Percentiles rank a stretch among this genome's conserved stretches.
These are phyloP conservation scores for Pollenia angustigena DNA, from an alignment of 2,888 invertebrate species.

Conservation along the genomic window DNA sequence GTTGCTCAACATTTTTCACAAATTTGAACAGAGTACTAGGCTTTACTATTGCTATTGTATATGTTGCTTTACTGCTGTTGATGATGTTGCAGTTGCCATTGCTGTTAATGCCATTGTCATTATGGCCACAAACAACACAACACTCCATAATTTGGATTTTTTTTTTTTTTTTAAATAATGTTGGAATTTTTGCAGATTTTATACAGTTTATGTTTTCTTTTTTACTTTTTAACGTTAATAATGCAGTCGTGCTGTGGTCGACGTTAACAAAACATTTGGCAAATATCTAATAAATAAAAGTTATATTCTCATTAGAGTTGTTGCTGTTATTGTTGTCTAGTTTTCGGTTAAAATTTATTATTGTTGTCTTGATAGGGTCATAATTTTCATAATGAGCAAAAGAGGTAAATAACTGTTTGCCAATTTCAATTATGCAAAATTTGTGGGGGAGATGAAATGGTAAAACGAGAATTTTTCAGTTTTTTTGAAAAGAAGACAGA, in stretches of 20 bases:
- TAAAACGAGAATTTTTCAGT: not conserved
- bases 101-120: slow-evolving; percentile 68
- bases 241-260: slow-evolving; percentile 58
- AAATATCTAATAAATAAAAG: slow-evolving; percentile 72
- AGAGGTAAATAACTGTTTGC: slow-evolving; percentile 54
- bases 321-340: slow-evolving; percentile 41
- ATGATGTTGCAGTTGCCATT: slow-evolving; percentile 61
- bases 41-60: not conserved
- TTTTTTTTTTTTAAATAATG: slow-evolving; percentile 52
- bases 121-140: slow-evolving; percentile 74
- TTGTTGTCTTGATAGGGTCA: slow-evolving; percentile 54
- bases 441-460: not conserved
- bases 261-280: slow-evolving; percentile 74
- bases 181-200: slow-evolving; percentile 48
- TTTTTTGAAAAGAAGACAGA: too few species aligned
- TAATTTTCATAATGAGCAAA: slow-evolving; percentile 56
- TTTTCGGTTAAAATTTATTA: slow-evolving; percentile 70
- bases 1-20: too few species aligned
- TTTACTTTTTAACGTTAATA: slow-evolving; percentile 56
- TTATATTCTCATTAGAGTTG: slow-evolving; percentile 53
- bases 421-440: slow-evolving; percentile 5
- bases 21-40: too few species aligned
- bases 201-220: slow-evolving; percentile 51
- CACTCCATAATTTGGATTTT: slow-evolving; percentile 64
- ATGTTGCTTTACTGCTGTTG: slow-evolving; percentile 4